Conservation (phyloP, 2,888 invertebrate species). For the Pediacus dermestoides region DNA sequence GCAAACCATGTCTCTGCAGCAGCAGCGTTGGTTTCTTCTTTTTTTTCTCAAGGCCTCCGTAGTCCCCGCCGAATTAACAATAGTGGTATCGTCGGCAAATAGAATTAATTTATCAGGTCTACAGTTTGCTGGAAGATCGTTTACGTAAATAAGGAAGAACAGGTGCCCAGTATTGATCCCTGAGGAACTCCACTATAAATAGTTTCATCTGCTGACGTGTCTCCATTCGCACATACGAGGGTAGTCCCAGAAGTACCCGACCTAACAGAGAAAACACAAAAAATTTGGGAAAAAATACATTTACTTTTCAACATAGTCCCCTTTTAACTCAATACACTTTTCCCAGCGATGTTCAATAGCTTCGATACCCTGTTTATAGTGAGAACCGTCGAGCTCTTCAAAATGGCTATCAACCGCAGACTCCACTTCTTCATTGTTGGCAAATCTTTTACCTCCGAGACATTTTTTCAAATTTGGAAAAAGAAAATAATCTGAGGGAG, state of each 20-base stretch:
- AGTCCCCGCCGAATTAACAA: too few species aligned
- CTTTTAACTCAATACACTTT: constrained; percentile 20
- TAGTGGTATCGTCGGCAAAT: too few species aligned
- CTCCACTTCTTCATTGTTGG: constrained; percentile 19
- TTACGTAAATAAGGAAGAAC: too few species aligned
- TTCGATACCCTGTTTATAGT: constrained; percentile 17
- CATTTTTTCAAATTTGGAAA: constrained; percentile 17
- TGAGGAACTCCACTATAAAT: too few species aligned
- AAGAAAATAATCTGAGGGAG: constrained; percentile 16
- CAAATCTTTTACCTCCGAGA: constrained; percentile 18
- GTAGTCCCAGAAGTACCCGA: constrained; percentile 15
- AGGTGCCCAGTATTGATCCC: too few species aligned
- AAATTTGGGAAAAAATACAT: constrained; percentile 15
- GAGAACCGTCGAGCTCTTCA: constrained; percentile 19
- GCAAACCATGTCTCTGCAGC: too few species aligned
- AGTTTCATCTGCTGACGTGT: too few species aligned
- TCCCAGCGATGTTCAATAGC: constrained; percentile 20
- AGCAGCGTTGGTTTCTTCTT: too few species aligned
- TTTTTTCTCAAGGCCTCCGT: too few species aligned
- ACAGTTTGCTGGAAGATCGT: too few species aligned
- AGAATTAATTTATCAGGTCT: too few species aligned
- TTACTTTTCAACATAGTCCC: constrained; percentile 17
- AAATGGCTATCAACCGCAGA: constrained; percentile 21
- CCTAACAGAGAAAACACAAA: constrained; percentile 14
- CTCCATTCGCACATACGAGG: too few species aligned